Base-by-base conservation (phyloP, 1,140 invertebrate genomes). In the Bicyclus anynana region DNA sequence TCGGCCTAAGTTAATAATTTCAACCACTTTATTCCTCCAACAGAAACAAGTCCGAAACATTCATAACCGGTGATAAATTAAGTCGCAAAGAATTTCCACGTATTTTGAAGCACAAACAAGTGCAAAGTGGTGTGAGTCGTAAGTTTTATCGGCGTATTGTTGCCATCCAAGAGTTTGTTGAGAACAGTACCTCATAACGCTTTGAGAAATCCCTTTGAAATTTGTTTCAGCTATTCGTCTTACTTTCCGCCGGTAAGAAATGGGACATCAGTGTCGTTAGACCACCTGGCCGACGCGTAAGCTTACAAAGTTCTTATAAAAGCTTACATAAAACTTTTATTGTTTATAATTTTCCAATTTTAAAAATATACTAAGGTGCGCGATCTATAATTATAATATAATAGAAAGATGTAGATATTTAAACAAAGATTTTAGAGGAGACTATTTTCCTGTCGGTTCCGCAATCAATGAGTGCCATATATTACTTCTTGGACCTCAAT, bases 111-210 rank as follows among this genome's bases (percentile, higher is more conserved):
- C 65, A 53, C 64, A 72, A 77, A 77, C 72, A 73, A 68, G 65
- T 64, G 57, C 56, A 66, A 60, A 64, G 60, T 67, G 57, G 61
- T 68, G 66, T 62, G 62, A 60, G 65, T 72, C 68, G 77, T 80
- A 74, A 75, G 57, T 83, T 86, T 86, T 86, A 84, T 84, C 71
- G 77, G 52, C 52, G 68, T 78, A 86, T 86, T 86, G 82, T 85
- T 80, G 62, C 62, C 69, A 72, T 61, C 67, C 52, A 62, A 44
- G 53, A 66, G 62, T 62, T 40, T 12, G 55, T 42, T 55, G 59
- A 50, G 72, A 86, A 86, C 80, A 83, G 77, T 72, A 50, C 63
- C 29, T 68, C 76, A 79, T 84, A 81, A 82, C 67, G 46, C 49
- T 57, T 63, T 61, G 60, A 72, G 56, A 55, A 62, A 68, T 69